These are phyloP conservation scores for Engraulis encrasicolus DNA, from an alignment of 2,113 vertebrate species.

Conservation along the genomic window DNA sequence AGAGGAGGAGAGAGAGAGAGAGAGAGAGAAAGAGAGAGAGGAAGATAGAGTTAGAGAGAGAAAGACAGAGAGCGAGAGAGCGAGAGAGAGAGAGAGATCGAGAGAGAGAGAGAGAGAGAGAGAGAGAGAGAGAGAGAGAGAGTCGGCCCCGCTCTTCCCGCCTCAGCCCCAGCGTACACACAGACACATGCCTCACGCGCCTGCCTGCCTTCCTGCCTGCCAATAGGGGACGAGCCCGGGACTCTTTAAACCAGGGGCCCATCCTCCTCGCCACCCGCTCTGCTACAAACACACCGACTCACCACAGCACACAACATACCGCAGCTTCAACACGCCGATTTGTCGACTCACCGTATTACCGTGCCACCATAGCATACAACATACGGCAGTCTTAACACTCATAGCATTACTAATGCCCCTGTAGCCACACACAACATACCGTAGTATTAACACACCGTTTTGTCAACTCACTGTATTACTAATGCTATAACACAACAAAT, in stretches of 20 bases:
- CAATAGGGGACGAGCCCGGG: conserved; percentile 79
- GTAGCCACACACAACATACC: too few relatives aligned
- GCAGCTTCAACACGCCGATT: too few relatives aligned
- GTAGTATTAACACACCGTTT: too few relatives aligned
- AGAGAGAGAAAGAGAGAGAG: conserved; percentile 29
- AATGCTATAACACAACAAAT: too few relatives aligned
- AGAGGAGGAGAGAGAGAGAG: too few relatives aligned
- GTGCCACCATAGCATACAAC: neutral
- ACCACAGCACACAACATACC: neutral
- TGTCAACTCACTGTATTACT: too few relatives aligned
- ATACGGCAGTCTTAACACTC: too few relatives aligned
- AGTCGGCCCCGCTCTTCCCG: conserved; percentile 53
- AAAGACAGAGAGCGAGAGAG: neutral
- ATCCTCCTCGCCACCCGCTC: conserved; percentile 31
- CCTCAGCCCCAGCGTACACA: conserved; percentile 36
- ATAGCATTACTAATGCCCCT: too few relatives aligned
- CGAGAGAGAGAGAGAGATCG: conserved; percentile 49
- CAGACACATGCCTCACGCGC: conserved; percentile 38
- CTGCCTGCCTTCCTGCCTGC: conserved; percentile 69
- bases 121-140: conserved; percentile 49
- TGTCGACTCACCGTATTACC: too few relatives aligned
- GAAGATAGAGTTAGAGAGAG: neutral
- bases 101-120: neutral
- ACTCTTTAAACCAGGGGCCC: conserved; percentile 73
- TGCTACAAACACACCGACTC: conserved; percentile 38